Evolutionary conservation across 2,888 invertebrate species (phyloP).

Genomic region (Mamestra brassicae): DNA sequence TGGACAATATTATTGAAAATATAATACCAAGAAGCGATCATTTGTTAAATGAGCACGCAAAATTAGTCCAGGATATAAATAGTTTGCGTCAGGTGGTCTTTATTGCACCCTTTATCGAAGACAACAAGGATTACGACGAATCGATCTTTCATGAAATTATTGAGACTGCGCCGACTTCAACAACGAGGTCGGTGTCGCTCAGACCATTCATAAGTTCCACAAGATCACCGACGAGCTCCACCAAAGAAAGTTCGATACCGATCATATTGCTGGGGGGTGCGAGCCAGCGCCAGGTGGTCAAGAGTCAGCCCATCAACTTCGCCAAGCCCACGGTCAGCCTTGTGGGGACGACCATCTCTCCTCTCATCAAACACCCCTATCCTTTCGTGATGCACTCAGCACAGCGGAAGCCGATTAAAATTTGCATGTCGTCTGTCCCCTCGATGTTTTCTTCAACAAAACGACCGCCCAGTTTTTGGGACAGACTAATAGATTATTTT

Average conservation of each 20-base stretch:
- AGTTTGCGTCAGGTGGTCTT: conserved; percentile 82
- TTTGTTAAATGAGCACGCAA: conserved; percentile 84
- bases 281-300: conserved; percentile 78
- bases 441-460: conserved; percentile 73
- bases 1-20: conserved; percentile 57
- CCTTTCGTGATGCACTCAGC: conserved; percentile 81
- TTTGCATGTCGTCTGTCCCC: conserved; percentile 81
- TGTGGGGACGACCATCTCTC: conserved; percentile 83
- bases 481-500: conserved; percentile 81
- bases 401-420: conserved; percentile 77
- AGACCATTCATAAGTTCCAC: conserved; percentile 49
- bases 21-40: conserved; percentile 61
- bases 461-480: conserved; percentile 78
- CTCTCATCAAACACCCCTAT: conserved; percentile 82
- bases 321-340: conserved; percentile 79
- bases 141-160: conserved; percentile 85
- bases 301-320: conserved; percentile 76
- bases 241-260: conserved; percentile 77
- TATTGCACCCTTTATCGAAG: conserved; percentile 79
- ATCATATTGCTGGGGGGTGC: conserved; percentile 82
- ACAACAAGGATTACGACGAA: conserved; percentile 84
- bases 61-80: conserved; percentile 87
- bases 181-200: conserved; percentile 9
- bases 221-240: conserved; percentile 63
- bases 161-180: conserved; percentile 78